Conservation (phyloP, 2,113 vertebrate genomes). For the Pachypanchax playfairii region DNA sequence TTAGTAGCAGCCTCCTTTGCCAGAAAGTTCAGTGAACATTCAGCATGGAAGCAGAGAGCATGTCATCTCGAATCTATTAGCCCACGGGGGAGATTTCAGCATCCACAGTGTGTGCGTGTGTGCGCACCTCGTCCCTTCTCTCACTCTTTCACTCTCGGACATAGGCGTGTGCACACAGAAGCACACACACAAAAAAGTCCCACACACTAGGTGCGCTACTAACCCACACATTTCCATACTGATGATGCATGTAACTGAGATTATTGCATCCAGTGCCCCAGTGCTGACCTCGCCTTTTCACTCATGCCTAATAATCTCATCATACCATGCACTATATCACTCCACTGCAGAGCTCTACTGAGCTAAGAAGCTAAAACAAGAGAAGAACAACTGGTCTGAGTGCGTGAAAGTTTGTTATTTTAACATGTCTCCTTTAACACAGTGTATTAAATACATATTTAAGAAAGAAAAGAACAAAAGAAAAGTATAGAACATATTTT, state of each 20-base stretch:
- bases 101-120: conserved; percentile 57
- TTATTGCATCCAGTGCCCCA: conserved; percentile 74
- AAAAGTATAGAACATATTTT: too few species aligned
- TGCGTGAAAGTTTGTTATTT: conserved; percentile 3
- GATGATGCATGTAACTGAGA: conserved; percentile 80
- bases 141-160: conserved; percentile 33
- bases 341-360: conserved; percentile 15
- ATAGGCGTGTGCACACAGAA: conserved; percentile 23
- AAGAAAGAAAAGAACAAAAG: too few species aligned
- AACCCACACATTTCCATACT: conserved; percentile 72
- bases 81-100: conserved; percentile 89
- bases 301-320: conserved; percentile 86
- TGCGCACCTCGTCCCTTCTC: conserved; percentile 18
- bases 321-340: conserved; percentile 66
- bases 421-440: background rate
- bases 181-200: conserved; percentile 19
- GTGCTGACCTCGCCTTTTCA: conserved; percentile 72
- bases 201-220: conserved; percentile 62
- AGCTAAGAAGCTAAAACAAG: conserved; percentile 8
- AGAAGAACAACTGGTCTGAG: background rate
- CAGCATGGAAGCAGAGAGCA: conserved; percentile 88
- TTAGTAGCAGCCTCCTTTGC: conserved; percentile 90
- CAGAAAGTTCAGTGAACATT: conserved; percentile 95
- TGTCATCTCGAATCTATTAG: conserved; percentile 93
- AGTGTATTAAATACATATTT: background rate